Percentiles rank a stretch among this genome's conserved stretches.
These are phyloP conservation scores for Zaprionus tsacasi DNA, from an alignment of 1,140 invertebrate genomes.

Conservation along the genomic window DNA sequence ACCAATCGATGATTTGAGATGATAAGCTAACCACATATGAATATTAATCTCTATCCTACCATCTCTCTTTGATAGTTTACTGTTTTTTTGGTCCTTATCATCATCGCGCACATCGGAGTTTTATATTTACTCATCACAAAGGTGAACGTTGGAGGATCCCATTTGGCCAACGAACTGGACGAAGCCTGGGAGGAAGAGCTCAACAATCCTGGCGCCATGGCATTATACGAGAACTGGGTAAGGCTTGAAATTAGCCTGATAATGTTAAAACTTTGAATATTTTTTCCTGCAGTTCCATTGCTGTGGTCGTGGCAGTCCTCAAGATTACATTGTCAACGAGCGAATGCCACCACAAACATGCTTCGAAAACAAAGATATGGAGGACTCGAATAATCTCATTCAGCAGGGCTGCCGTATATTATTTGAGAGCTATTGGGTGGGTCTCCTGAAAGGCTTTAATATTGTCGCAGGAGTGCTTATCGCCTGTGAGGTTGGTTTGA, in stretches of 20 bases:
- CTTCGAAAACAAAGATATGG: slow-evolving; percentile 64
- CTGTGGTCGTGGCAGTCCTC: slow-evolving; percentile 84
- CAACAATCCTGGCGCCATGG: slow-evolving; percentile 74
- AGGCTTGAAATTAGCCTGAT: background rate
- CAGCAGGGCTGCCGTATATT: slow-evolving; percentile 68
- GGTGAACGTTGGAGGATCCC: slow-evolving; percentile 38
- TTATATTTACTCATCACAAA: slow-evolving; percentile 43
- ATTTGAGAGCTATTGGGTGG: slow-evolving; percentile 76
- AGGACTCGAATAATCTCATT: slow-evolving; percentile 69
- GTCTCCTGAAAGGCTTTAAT: slow-evolving; percentile 62
- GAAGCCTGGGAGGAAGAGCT: slow-evolving; percentile 72
- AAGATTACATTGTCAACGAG: slow-evolving; percentile 74
- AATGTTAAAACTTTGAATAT: background rate
- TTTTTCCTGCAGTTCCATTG: slow-evolving; percentile 84
- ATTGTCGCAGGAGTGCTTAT: slow-evolving; percentile 67
- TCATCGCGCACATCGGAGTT: slow-evolving; percentile 55
- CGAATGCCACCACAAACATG: slow-evolving; percentile 58
- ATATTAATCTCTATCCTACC: background rate
- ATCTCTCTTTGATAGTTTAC: slow-evolving; percentile 55
- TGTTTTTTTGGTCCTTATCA: slow-evolving; percentile 57
- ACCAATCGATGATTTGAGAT: background rate
- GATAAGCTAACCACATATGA: slow-evolving; percentile 2
- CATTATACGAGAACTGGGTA: slow-evolving; percentile 77
- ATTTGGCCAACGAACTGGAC: slow-evolving; percentile 65
- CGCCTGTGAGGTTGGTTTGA: slow-evolving; percentile 59